Evolutionary conservation across 2,113 vertebrate species (phyloP), one percentile per base, ranked within the genome.

Genomic region (Ploceus nigricollis): DNA sequence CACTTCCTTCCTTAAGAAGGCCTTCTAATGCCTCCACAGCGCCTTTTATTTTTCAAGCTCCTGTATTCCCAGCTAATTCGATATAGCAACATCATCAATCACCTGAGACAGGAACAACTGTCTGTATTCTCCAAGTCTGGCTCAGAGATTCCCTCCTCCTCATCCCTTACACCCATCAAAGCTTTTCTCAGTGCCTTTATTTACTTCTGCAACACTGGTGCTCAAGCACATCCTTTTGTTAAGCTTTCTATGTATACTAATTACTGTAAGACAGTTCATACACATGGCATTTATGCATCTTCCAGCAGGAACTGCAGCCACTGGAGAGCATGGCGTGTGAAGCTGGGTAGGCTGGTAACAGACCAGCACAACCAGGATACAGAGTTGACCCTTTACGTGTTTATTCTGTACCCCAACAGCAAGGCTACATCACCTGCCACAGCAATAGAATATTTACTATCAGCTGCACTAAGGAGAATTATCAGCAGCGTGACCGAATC

Each of bases 81-180:
- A 98, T 97, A 97, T 70, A 87, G 97, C 97, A 98, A 98, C 94
- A 98, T 97, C 97, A 98, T 98, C 97, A 97, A 98, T 98, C 98
- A 98, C 89, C 9, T 76, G 76, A 95, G 97, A 97, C 95, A 94
- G 95, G 81, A 95, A 91, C 65, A 94, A 97, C 94, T 89, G 94
- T 64, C 83, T 84, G 71, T 91, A 82, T 80, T 93, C 90, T 95
- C 63, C 44, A 91, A 87, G 86, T 47, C 75, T 90, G 72, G 89
- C 89, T 86, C 91, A 56, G 69, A 78, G 27, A 48, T 42, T 71
- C 75, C 57, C 68, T 88, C 60, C 82, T 68, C 42, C 80, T 25
- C 27, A 61, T 16, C 60, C 44, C 39, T 90, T 60, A 85, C 48
- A 90, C 56, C 61, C 82, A 90, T 45, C 83, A 87, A 90, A 87